These are phyloP conservation scores for Crossocerus cetratus DNA, from an alignment of 2,888 invertebrate genomes.

Conservation along the genomic window DNA sequence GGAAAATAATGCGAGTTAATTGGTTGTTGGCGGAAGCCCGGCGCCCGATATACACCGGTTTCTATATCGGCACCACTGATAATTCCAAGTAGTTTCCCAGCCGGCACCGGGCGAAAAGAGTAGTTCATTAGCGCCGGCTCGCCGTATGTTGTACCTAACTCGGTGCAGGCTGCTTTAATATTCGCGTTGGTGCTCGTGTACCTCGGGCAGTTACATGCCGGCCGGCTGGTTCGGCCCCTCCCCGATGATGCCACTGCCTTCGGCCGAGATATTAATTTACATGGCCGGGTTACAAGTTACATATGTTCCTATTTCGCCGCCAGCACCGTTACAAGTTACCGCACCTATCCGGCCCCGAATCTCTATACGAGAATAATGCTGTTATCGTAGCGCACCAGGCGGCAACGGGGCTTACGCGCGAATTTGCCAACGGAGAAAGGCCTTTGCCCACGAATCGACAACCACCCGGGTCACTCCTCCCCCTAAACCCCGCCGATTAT, in stretches of 20 bases:
- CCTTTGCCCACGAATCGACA: no score
- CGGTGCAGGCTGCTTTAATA: conserved; percentile 13
- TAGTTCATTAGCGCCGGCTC: neutral
- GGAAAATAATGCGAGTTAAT: no score
- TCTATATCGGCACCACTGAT: no score
- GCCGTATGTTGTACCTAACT: neutral
- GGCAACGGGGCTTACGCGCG: neutral
- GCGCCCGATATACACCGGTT: no score
- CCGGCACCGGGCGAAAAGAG: neutral
- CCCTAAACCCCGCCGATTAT: no score
- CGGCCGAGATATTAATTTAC: conserved; percentile 43
- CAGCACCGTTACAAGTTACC: conserved; percentile 5
- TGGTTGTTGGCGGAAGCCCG: no score
- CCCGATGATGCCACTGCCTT: neutral
- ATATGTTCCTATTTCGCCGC: conserved; percentile 31
- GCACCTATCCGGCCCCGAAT: conserved; percentile 16
- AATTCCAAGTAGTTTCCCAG: no score
- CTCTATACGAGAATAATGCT: conserved; percentile 27
- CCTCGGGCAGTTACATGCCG: neutral
- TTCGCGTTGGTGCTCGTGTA: conserved; percentile 3
- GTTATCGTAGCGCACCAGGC: conserved; percentile 35
- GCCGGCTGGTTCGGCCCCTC: no score
- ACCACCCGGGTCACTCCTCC: no score
- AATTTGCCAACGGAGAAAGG: neutral
- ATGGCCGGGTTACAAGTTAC: conserved; percentile 37